These are phyloP conservation scores for Latrodectus hesperus DNA, from an alignment of 2,888 invertebrate species.

Conservation along the genomic window DNA sequence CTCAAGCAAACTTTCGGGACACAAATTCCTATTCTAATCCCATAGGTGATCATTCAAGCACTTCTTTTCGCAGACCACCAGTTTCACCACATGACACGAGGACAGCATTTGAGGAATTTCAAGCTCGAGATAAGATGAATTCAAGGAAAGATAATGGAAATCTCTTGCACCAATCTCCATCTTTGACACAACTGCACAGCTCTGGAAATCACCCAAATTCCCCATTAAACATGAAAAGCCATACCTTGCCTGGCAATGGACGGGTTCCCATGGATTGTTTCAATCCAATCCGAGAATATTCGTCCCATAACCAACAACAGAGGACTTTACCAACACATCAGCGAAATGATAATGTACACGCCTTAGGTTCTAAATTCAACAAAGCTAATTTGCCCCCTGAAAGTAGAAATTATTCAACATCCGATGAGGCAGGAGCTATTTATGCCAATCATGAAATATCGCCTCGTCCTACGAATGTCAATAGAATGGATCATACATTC, in stretches of 20 bases:
- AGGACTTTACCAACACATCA: neutral
- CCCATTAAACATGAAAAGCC: constrained; percentile 5
- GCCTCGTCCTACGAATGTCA: constrained; percentile 4
- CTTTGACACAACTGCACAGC: constrained; percentile 10
- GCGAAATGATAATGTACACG: neutral
- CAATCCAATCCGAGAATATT: constrained; percentile 6
- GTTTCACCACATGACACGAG: constrained; percentile 37
- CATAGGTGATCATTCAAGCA: constrained; percentile 37
- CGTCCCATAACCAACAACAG: constrained; percentile 5
- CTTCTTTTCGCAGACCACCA: constrained; percentile 43
- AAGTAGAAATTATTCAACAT: neutral
- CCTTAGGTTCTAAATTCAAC: neutral
- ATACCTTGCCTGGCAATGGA: constrained; percentile 3
- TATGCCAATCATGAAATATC: constrained; percentile 57
- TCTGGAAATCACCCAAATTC: neutral
- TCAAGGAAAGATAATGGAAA: constrained; percentile 23
- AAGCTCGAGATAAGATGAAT: neutral
- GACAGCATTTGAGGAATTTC: neutral
- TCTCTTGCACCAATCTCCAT: constrained; percentile 31
- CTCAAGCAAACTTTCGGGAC: constrained; percentile 49
- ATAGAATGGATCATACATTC: constrained; percentile 2
- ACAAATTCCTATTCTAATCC: constrained; percentile 36
- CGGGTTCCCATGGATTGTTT: constrained; percentile 1
- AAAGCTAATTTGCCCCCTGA: constrained; percentile 16
- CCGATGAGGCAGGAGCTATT: constrained; percentile 18